These are phyloP conservation scores for Drosophila tripunctata DNA, from an alignment of 2,888 invertebrate genomes.

Conservation along the genomic window DNA sequence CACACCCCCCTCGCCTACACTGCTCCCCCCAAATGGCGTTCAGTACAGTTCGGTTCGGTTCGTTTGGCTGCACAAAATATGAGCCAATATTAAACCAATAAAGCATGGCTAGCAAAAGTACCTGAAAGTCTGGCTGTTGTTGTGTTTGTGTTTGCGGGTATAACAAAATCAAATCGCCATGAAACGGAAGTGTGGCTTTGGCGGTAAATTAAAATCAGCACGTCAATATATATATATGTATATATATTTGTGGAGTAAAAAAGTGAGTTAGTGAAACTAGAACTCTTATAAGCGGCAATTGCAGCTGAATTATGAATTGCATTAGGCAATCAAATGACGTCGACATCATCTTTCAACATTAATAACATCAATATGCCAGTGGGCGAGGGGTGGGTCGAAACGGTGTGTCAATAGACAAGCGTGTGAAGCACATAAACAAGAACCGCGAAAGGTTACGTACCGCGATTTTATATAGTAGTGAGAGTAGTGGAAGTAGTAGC, in stretches of 20 bases:
- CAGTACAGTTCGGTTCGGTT: not conserved
- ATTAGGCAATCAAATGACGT: slow-evolving; percentile 50
- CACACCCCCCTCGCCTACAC: not conserved
- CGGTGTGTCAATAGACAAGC: slow-evolving; percentile 61
- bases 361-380: slow-evolving; percentile 65
- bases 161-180: slow-evolving; percentile 59
- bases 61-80: slow-evolving; percentile 64
- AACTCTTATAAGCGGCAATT: slow-evolving; percentile 64
- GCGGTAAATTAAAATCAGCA: slow-evolving; percentile 48
- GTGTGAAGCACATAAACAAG: slow-evolving; percentile 75
- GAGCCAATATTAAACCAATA: slow-evolving; percentile 78
- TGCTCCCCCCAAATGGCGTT: not conserved
- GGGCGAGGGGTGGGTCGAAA: slow-evolving; percentile 8
- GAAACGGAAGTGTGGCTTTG: slow-evolving; percentile 50
- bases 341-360: slow-evolving; percentile 63
- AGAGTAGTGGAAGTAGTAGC: no score
- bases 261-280: slow-evolving; percentile 27
- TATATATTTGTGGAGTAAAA: not conserved
- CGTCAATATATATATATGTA: not conserved
- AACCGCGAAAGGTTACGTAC: slow-evolving; percentile 40
- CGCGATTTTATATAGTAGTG: no score
- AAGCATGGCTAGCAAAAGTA: slow-evolving; percentile 48
- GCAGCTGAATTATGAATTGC: slow-evolving; percentile 66
- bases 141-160: slow-evolving; percentile 20
- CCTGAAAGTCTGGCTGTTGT: slow-evolving; percentile 10